A percentile compares a stretch with the other conserved stretches of the same genome.
Conservation (phyloP, 2,113 vertebrate species). For the Podarcis raffonei region DNA sequence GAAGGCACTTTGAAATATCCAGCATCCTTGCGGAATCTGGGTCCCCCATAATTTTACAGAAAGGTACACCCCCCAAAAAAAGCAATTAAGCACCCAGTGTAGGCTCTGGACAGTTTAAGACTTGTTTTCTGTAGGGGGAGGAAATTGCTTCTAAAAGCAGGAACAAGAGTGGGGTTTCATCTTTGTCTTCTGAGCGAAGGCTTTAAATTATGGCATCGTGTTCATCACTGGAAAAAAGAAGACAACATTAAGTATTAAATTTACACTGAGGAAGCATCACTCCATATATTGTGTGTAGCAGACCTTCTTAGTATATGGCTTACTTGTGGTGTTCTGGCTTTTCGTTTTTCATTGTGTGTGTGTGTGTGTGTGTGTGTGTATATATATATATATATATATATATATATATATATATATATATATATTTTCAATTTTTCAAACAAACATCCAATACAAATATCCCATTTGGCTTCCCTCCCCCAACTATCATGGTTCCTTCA, state of each 20-base stretch:
- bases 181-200: conserved; percentile 30
- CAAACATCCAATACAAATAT: too few relatives aligned
- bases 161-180: conserved; percentile 7
- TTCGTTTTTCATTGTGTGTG: too few relatives aligned
- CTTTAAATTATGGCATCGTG: conserved; percentile 82
- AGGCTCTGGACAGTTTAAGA: conserved; percentile 17
- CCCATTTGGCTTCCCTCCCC: too few relatives aligned
- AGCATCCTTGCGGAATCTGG: neutral
- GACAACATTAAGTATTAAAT: conserved; percentile 28
- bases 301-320: too few relatives aligned
- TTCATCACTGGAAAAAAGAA: conserved; percentile 74
- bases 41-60: conserved; percentile 32
- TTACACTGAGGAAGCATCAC: too few relatives aligned
- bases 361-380: too few relatives aligned
- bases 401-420: too few relatives aligned
- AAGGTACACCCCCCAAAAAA: neutral
- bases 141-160: conserved; percentile 36
- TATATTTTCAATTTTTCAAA: too few relatives aligned
- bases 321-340: too few relatives aligned
- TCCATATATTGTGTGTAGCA: too few relatives aligned
- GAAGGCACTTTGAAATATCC: neutral
- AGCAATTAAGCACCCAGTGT: neutral
- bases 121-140: conserved; percentile 20
- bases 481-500: too few relatives aligned
- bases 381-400: too few relatives aligned